phyloP scores from a whole-genome alignment of 2,888 invertebrate species.

The Eupsilia transversa region DNA sequence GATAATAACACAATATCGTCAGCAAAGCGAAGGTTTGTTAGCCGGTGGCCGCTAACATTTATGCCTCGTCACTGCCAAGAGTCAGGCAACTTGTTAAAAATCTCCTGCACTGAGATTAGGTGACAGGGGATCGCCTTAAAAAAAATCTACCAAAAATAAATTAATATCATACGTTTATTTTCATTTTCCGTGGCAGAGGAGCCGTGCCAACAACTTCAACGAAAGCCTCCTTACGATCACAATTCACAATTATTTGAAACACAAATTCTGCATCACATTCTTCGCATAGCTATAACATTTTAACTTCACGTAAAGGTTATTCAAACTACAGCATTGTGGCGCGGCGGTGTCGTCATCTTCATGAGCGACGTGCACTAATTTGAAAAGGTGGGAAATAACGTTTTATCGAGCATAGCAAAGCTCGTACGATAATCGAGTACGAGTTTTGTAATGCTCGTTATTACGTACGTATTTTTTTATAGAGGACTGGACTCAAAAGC shows the following conservation, averaged over 20 bases:
- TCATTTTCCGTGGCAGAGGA: constrained; percentile 86
- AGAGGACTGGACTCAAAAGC: background rate
- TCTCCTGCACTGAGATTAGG: no score
- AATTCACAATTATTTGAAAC: constrained; percentile 89
- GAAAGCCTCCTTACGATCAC: constrained; percentile 90
- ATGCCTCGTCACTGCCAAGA: no score
- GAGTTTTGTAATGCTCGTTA: background rate
- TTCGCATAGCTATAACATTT: constrained; percentile 76
- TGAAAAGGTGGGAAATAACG: background rate
- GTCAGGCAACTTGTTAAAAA: no score
- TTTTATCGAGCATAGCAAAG: background rate
- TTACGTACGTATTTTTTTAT: background rate
- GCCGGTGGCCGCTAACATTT: no score
- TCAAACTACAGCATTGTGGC: background rate
- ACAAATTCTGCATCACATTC: constrained; percentile 89
- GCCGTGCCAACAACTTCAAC: constrained; percentile 90
- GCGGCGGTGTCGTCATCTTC: background rate
- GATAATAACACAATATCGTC: no score
- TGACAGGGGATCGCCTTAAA: no score
- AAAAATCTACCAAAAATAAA: background rate
- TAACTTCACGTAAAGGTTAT: background rate
- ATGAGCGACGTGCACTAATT: no score
- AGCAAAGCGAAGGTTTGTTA: no score
- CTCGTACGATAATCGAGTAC: background rate
- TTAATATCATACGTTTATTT: constrained; percentile 74